Conservation (phyloP, 2,797 vertebrate species). For the Lepus oiostolus region DNA sequence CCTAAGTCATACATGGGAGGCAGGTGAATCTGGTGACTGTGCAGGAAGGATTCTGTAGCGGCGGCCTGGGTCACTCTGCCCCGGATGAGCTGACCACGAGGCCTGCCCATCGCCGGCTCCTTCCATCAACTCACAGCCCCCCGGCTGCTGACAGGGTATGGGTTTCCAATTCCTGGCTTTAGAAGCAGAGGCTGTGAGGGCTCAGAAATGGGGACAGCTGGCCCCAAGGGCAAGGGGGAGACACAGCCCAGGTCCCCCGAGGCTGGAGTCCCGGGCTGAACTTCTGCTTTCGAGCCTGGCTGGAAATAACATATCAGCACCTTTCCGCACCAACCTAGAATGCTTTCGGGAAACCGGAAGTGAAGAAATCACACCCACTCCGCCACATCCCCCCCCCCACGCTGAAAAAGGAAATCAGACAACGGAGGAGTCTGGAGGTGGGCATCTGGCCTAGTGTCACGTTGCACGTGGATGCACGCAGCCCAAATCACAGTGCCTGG, state of each 20-base stretch:
- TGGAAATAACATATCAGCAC: constrained; percentile 57
- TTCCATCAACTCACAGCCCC: not conserved
- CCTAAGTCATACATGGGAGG: not conserved
- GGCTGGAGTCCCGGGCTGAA: not conserved
- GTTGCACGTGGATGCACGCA: too few relatives aligned
- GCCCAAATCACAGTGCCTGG: too few relatives aligned
- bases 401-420: fast-evolving
- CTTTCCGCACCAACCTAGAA: not conserved
- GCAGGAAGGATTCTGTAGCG: not conserved
- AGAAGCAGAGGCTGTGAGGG: fast-evolving
- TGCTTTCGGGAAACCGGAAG: not conserved
- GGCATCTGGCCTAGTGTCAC: too few relatives aligned
- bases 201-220: not conserved
- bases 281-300: constrained; percentile 56
- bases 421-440: not conserved
- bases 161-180: fast-evolving
- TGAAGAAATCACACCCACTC: not conserved
- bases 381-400: not conserved
- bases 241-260: not conserved
- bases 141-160: fast-evolving
- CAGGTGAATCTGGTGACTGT: not conserved
- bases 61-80: not conserved
- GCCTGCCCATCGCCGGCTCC: not conserved
- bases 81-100: not conserved
- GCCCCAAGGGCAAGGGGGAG: not conserved